Evolutionary conservation across 2,888 invertebrate species (phyloP).

Genomic region (Perizoma flavofasciatum): DNA sequence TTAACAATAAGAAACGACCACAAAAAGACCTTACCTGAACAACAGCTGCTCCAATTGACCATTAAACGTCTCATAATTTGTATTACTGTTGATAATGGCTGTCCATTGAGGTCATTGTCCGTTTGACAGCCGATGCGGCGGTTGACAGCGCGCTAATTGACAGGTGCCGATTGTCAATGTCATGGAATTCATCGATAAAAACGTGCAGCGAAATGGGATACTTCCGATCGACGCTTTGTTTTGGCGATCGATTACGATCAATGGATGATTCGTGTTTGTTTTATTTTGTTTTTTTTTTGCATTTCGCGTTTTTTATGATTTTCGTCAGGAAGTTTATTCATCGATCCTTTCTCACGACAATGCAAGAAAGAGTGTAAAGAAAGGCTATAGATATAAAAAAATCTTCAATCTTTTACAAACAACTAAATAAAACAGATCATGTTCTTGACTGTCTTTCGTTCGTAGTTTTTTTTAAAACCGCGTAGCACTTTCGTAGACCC

Average conservation of each 20-base stretch:
- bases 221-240: constrained; percentile 52
- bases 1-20: constrained; percentile 24
- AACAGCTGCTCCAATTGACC: constrained; percentile 43
- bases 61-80: constrained; percentile 48
- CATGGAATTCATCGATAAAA: constrained; percentile 27
- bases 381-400: constrained; percentile 8
- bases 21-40: constrained; percentile 43
- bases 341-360: constrained; percentile 20
- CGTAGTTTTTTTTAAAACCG: background rate
- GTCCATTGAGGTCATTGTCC: constrained; percentile 46
- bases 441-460: constrained; percentile 2
- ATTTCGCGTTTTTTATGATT: constrained; percentile 26
- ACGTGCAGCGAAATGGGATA: constrained; percentile 43
- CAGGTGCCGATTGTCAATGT: constrained; percentile 51
- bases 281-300: constrained; percentile 32
- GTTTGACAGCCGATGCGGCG: constrained; percentile 40
- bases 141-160: constrained; percentile 62
- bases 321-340: constrained; percentile 39
- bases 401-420: background rate
- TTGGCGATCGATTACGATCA: constrained; percentile 49
- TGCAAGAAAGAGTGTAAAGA: constrained; percentile 16
- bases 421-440: background rate
- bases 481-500: constrained; percentile 45
- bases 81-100: constrained; percentile 37
- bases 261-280: constrained; percentile 32